phyloP scores from a whole-genome alignment of 2,888 invertebrate genomes.

The Toxonevra muliebris region DNA sequence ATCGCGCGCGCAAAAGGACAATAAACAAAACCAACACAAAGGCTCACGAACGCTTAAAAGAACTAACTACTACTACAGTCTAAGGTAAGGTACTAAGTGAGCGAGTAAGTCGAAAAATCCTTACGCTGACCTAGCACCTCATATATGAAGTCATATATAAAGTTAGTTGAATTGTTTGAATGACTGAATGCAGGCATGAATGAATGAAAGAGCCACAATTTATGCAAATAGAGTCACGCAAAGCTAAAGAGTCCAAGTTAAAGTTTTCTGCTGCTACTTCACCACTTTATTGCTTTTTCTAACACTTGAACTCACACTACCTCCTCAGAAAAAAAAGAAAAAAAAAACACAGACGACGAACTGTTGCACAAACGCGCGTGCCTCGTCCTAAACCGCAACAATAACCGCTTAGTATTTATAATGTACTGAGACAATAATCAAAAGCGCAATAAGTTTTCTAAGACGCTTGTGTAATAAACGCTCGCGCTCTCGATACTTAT shows the following conservation, averaged over 20 bases:
- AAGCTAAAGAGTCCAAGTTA: conserved; percentile 25
- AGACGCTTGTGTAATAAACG: no score
- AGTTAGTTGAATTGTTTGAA: conserved; percentile 6
- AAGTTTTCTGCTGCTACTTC: neutral
- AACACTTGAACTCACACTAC: neutral
- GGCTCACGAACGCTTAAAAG: neutral
- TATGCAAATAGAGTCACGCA: conserved; percentile 61
- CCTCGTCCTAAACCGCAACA: no score
- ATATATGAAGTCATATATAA: conserved; percentile 24
- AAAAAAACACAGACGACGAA: no score
- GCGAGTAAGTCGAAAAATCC: neutral
- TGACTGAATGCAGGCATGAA: conserved; percentile 19
- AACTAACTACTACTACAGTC: neutral
- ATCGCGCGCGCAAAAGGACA: no score
- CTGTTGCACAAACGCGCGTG: no score
- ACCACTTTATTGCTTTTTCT: neutral
- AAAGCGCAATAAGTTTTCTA: no score
- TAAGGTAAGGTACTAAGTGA: neutral
- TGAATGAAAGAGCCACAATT: conserved; percentile 15
- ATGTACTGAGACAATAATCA: no score
- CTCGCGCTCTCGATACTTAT: no score
- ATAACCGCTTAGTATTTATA: no score
- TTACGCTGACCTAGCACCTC: conserved; percentile 34
- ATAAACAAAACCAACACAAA: neutral
- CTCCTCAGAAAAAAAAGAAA: no score